Evolutionary conservation across 2,888 invertebrate species (phyloP), one percentile per base, ranked within the genome.

Genomic region (Eudasyphora cyanicolor): DNA sequence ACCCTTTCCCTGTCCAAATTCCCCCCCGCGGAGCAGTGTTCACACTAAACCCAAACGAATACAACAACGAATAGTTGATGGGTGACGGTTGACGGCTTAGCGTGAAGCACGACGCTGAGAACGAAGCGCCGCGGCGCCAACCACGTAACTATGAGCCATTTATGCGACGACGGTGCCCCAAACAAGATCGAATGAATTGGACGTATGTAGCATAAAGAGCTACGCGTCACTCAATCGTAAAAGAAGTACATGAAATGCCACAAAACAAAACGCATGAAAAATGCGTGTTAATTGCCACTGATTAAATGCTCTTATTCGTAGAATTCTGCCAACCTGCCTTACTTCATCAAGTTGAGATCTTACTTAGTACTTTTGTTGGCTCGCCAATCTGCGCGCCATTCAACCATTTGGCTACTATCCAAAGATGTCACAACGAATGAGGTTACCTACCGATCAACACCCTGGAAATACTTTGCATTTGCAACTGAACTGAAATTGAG

Each of bases 341-440:
- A 38, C n/a, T 45, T 14, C 45, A 38, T 14, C 45, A 45, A 14
- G n/a, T 45, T 45, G 45, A 45, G n/a, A 45, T n/a, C 45, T 45
- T 6, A 45, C n/a, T 45, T 45, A 8, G 32, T 38, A 38, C 14
- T 14, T 45, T 45, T 45, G 12, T 45, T 45, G 12, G 45, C 45
- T 14, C n/a, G 45, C n/a, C n/a, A 45, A 45, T 12, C 2, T 45
- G n/a, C 12, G 45, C 4, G 12, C 76, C 54, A 10, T 35, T 71
- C 29, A n/a, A n/a, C 32, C 32, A 71, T 14, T 78, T 80, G 84
- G 81, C 84, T 49, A 32, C 21, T 35, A 73, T 71, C 84, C 84
- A 84, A 81, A 79, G 81, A 79, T 81, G 81, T 81, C 84, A 84
- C 35, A 73, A 67, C 35, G 81, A 45, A 76, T 84, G 12, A 81